Evolutionary conservation across 2,888 invertebrate species (phyloP), one percentile per base, ranked within the genome.

Genomic region (Lapara coniferarum): DNA sequence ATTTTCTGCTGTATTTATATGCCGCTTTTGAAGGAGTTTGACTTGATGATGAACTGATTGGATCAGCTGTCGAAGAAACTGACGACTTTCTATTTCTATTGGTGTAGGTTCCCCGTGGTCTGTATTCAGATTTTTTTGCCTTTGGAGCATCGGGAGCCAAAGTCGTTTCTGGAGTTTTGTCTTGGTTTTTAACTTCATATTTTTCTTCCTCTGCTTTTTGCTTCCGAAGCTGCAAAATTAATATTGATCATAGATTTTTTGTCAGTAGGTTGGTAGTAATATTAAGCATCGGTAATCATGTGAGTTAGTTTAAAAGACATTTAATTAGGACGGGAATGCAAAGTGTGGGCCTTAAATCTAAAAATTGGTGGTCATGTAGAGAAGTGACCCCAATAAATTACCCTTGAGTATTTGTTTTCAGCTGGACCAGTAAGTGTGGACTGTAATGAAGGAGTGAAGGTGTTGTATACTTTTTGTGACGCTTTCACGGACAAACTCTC

Each of bases 401-500:
- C 94, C 94, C 89, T 88, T 82, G 89, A 83, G 78, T 84, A 85
- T 83, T 88, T 92, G 79, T 89, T 89, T 85, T 84, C 86, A 72
- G 83, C 85, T 75, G 87, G 83, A 75, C 85, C 85, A 77, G 87
- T 89, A 79, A 85, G 85, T 82, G 87, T 87, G 72, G 89, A 83
- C 80, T 89, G 90, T 87, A 86, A 79, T 81, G 91, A 82, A 79
- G 89, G 81, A 79, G 89, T 84, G 82, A 88, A 87, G 71, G 91
- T 89, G 81, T 90, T 91, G 79, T 87, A 88, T 79, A 92, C 87
- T 87, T 89, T 92, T 83, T 94, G 91, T 85, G 94, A 92, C 87
- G 91, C 91, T 90, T 87, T 94, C 89, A 91, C 87, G 88, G 92
- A 88, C 86, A 93, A 90, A 88, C 89, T 93, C 91, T 93, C 93